Evolutionary conservation across 1,140 invertebrate genomes (phyloP), one percentile per base, ranked within the genome.

Genomic region (Wiebesia pumilae): DNA sequence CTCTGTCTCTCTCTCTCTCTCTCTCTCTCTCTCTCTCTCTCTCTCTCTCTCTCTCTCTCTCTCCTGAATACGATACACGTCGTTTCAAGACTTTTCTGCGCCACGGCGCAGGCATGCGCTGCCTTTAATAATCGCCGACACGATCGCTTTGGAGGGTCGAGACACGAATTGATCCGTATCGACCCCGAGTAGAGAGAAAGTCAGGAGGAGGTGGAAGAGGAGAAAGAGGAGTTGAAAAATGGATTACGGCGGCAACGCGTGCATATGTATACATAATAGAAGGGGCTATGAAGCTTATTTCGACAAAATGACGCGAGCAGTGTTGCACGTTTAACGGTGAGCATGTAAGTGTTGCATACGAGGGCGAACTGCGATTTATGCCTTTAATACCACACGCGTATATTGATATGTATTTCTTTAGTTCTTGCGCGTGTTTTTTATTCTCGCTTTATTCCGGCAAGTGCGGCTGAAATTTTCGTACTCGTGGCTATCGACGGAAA

Each of bases 71-170:
- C 54, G 78, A 62, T 62, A 80, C 78, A 80, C 7, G 78, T 21
- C 78, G 71, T 75, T 71, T 14, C 3, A 62, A 33, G 21, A 62
- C 51, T 80, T 80, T 80, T 80, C 78, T 80, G n/a, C 62, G 78
- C 54, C 71, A 21, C 54, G 47, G 21, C 30, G 3, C 19, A n/a
- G 43, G 38, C 71, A 9, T 33, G 78, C 30, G 54, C 38, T 81
- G 30, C 80, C 81, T 87, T 88, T 88, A 87, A 88, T 88, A 89
- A 90, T 90, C 90, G 84, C 89, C 85, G 85, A 88, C 89, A 88
- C 87, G 88, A 86, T 86, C 84, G 71, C 69, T 58, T 86, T 81
- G 84, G 81, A 87, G 81, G 38, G 43, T n/a, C 82, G 82, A 84
- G 24, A 65, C 75, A 75, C 62, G 79, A 83, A 81, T 73, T 80